Base-by-base conservation (phyloP, 2,113 vertebrate genomes). In the Sturnira hondurensis region DNA sequence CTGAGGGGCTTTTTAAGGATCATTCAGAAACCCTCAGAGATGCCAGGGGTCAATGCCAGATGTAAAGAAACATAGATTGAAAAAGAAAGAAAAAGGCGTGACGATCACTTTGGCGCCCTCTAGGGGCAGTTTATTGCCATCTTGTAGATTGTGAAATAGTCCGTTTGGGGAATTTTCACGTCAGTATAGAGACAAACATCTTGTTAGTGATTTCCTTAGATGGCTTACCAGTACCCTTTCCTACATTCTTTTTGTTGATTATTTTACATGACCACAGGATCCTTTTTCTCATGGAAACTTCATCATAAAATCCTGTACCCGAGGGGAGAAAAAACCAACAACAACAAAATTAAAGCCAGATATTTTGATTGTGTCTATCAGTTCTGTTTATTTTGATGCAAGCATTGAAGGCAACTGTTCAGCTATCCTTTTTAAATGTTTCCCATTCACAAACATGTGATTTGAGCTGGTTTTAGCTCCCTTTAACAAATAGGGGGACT, bases 201-300 rank as follows among this genome's bases (percentile, higher is more conserved):
- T 96, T 83, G 91, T 95, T 77, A 97, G 93, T 16, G 19, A 97
- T 96, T 94, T 95, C 97, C 96, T 97, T 76, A 92, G 90, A 91
- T 7, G 88, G 93, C 93, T 96, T 85, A 97, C 97, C 94, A 97
- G 91, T 89, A 78, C 85, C 86, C 91, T 92, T 94, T 86, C 50
- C 95, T 90, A 73, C 94, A 96, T 97, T 97, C 94, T 90, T 93
- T 65, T 43, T 84, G 84, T 89, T 97, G 96, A 97, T 97, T 96
- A 97, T 96, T 97, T 97, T 96, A 97, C 93, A 96, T 88, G 87
- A 97, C 97, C 96, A 45, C 97, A 97, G 84, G 81, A 95, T 95
- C 96, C 54, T 89, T 96, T 95, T 96, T 97, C 96, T 97, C 97
- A 97, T 96, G 97, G 97, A 97, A 97, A 97, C 93, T 95, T 96